A percentile compares a stretch with the other conserved stretches of the same genome.
Evolutionary conservation across 2,113 vertebrate species (phyloP).

Genomic region (Madoqua kirkii): DNA sequence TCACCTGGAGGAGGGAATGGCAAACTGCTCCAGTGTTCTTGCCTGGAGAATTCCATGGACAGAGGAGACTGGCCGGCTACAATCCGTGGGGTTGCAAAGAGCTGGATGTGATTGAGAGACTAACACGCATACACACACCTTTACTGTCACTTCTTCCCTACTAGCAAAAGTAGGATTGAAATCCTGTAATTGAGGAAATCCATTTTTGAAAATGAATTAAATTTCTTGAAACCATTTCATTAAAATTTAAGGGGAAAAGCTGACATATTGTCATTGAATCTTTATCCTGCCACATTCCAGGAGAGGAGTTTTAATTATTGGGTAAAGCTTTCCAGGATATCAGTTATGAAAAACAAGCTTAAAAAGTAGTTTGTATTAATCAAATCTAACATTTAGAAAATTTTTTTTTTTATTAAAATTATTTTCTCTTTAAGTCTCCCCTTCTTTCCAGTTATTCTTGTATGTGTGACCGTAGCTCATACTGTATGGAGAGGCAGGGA

Average conservation of each 20-base stretch:
- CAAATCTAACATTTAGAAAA: background rate
- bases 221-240: background rate
- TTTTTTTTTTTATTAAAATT: background rate
- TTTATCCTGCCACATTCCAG: conserved; percentile 21
- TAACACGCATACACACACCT: background rate
- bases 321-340: background rate
- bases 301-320: conserved; percentile 37
- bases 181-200: background rate
- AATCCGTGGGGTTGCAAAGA: background rate
- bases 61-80: background rate
- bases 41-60: background rate
- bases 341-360: conserved; percentile 2
- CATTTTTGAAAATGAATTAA: background rate
- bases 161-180: background rate
- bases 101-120: background rate
- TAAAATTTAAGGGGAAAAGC: conserved; percentile 14
- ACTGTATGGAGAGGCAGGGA: background rate
- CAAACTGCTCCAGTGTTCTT: background rate
- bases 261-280: background rate
- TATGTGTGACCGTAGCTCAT: background rate
- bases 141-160: background rate
- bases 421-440: background rate
- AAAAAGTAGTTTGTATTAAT: background rate
- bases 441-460: background rate
- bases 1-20: background rate